Conservation (phyloP, 2,888 invertebrate genomes). For the Malthinus flaveolus region DNA sequence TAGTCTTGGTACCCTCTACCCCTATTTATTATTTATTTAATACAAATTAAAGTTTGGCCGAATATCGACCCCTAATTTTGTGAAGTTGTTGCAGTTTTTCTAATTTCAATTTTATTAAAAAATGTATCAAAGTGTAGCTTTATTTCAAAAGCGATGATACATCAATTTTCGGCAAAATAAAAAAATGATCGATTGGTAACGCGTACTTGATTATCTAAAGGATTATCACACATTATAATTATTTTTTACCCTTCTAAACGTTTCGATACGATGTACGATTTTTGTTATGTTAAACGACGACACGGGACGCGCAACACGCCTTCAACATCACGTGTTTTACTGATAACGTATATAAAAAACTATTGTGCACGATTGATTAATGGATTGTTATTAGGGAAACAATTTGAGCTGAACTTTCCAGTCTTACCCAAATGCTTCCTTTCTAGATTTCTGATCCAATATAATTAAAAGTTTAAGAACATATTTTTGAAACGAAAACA, state of each 20-base stretch:
- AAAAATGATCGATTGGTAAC: slow-evolving; percentile 54
- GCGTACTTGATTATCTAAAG: slow-evolving; percentile 53
- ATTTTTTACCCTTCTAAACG: slow-evolving; percentile 35
- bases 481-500: too few relatives aligned
- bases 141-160: slow-evolving; percentile 43
- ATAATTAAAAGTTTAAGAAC: too few relatives aligned
- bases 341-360: slow-evolving; percentile 37
- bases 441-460: too few relatives aligned
- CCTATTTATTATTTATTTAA: too few relatives aligned
- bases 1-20: too few relatives aligned
- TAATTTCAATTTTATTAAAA: too few relatives aligned
- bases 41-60: too few relatives aligned
- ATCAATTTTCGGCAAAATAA: slow-evolving; percentile 52
- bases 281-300: slow-evolving; percentile 51
- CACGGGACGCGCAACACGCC: slow-evolving; percentile 41
- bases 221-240: slow-evolving; percentile 48
- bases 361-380: slow-evolving; percentile 30
- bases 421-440: not conserved
- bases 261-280: slow-evolving; percentile 32
- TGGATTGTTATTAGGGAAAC: slow-evolving; percentile 15
- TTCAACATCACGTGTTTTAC: slow-evolving; percentile 42
- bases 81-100: too few relatives aligned
- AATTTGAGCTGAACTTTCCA: not conserved
- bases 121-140: not conserved
- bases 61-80: too few relatives aligned